A percentile compares a stretch with the other conserved stretches of the same genome.
These are phyloP conservation scores for Eira barbara DNA, from an alignment of 2,113 vertebrate species.

Conservation along the genomic window DNA sequence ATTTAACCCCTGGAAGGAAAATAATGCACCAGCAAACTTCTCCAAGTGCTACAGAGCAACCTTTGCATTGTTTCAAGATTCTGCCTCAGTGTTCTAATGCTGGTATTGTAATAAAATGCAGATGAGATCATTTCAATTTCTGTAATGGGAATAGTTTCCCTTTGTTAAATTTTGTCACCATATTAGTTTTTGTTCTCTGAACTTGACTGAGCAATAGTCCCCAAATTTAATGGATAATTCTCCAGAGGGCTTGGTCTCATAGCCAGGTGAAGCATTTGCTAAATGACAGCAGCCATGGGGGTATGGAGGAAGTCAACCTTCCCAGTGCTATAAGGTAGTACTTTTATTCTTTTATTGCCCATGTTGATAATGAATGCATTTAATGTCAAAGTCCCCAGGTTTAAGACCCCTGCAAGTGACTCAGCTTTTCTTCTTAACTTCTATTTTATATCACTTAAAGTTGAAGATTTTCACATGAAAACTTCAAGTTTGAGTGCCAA, in stretches of 20 bases:
- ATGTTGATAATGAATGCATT: neutral
- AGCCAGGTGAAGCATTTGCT: neutral
- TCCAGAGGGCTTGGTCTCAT: neutral
- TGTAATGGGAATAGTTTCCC: neutral
- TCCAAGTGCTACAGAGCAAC: neutral
- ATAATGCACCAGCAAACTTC: neutral
- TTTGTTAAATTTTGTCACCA: neutral
- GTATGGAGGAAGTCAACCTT: neutral
- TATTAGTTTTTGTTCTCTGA: neutral
- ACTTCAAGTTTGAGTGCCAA: neutral
- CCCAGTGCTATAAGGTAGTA: fast-evolving
- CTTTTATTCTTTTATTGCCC: neutral
- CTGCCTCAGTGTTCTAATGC: neutral
- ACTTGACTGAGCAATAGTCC: neutral
- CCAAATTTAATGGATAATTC: no score
- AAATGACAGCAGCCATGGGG: neutral
- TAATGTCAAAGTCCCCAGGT: neutral
- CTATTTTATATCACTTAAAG: neutral
- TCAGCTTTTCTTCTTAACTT: neutral
- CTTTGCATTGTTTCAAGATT: neutral
- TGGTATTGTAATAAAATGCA: neutral
- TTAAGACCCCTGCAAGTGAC: neutral
- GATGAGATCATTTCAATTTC: neutral
- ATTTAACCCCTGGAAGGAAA: neutral
- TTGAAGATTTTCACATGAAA: neutral